phyloP scores from a whole-genome alignment of 2,797 vertebrate genomes.

The Pelobates cultripes region DNA sequence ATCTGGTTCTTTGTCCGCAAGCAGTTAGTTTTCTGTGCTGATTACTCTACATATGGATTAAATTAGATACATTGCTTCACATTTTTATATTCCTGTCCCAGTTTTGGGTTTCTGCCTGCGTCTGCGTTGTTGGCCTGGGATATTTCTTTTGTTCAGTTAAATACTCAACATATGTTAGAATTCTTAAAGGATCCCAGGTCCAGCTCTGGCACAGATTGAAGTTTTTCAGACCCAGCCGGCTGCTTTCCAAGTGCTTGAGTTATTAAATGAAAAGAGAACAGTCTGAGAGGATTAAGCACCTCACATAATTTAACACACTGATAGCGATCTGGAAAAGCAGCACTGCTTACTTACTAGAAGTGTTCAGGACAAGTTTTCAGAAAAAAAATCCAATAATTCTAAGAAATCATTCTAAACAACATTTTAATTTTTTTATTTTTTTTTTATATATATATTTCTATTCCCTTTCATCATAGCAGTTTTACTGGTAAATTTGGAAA shows the following conservation, averaged over 20 bases:
- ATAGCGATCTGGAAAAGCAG: constrained; percentile 53
- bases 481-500: constrained; percentile 5
- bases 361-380: constrained; percentile 41
- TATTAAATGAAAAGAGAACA: constrained; percentile 56
- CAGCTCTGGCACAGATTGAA: constrained; percentile 27
- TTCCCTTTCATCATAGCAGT: neutral
- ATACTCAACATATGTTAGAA: constrained; percentile 50
- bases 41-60: constrained; percentile 51
- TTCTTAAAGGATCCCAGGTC: constrained; percentile 21
- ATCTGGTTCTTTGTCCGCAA: constrained; percentile 42
- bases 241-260: constrained; percentile 51
- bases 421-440: constrained; percentile 1
- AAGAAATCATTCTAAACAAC: constrained; percentile 10
- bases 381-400: constrained; percentile 45
- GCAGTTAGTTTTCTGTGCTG: constrained; percentile 35
- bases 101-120: constrained; percentile 65
- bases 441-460: neutral
- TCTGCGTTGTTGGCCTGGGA: constrained; percentile 41
- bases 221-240: constrained; percentile 40
- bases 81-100: constrained; percentile 39
- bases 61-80: constrained; percentile 48
- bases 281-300: constrained; percentile 56
- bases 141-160: constrained; percentile 67
- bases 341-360: constrained; percentile 42
- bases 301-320: constrained; percentile 56